Evolutionary conservation across 2,113 vertebrate genomes (phyloP), one percentile per base, ranked within the genome.

Genomic region (Caloenas nicobarica): DNA sequence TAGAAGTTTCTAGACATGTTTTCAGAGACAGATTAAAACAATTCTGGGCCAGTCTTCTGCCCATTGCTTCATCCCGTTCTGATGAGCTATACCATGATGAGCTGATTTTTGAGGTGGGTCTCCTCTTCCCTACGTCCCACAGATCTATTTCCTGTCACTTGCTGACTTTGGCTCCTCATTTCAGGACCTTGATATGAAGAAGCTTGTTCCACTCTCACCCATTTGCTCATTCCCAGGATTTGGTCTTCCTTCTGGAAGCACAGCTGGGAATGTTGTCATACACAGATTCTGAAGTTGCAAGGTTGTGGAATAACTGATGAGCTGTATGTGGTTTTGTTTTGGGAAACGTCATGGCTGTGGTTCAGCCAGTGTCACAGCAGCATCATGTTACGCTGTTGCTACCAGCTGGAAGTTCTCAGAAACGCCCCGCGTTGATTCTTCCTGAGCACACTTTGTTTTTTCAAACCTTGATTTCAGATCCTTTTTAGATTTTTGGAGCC

Each of bases 391-490:
- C 5, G 65, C 73, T 88, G 65, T 91, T 80, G 54, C 66, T 96
- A 72, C 86, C 88, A 96, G 95, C 87, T 94, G 86, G 84, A 89
- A 86, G 38, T 72, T 88, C 86, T 96, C 81, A 91, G 73, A 61
- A 96, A 77, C 69, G 42, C 83, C 42, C 91, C 77, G 48, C 4
- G 0, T 53, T 69, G 40, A 66, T 91, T 82, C 57, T 73, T 70
- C 51, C 50, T 42, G 50, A 79, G 44, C 60, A 46, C 58, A 23
- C 61, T 92, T 83, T 61, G 24, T 68, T 88, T 87, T 73, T 71
- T 54, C 42, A 91, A 9, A 19, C 26, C 58, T 72, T 61, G 15
- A 76, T 74, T 77, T 93, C 25, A 3, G 19, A 24, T 92, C 5
- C 16, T 48, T 58, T 79, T 56, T 26, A 18, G 23, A 10, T 56